Evolutionary conservation across 2,113 vertebrate genomes (phyloP).

Genomic region (Psittacus erithacus): DNA sequence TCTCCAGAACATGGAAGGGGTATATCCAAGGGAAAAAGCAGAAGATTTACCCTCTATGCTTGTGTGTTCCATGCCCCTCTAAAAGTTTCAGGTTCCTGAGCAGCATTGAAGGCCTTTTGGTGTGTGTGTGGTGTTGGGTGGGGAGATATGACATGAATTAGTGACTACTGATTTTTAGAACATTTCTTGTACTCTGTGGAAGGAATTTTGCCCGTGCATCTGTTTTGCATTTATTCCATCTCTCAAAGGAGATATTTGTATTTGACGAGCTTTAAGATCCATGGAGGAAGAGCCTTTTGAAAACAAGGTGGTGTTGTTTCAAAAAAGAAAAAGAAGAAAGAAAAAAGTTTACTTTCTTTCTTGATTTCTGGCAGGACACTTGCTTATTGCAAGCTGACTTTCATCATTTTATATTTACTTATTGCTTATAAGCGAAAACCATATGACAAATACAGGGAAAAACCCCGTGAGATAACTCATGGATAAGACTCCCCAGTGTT

Average conservation of each 20-base stretch:
- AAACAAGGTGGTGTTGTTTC: not conserved
- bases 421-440: not conserved
- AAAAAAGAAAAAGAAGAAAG: not conserved
- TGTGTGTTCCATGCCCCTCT: not conserved
- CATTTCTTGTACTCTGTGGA: not conserved
- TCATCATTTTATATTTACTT: not conserved
- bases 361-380: not conserved
- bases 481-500: not conserved
- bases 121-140: accelerated
- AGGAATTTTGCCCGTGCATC: not conserved
- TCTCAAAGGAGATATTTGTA: not conserved
- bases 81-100: not conserved
- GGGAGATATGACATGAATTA: not conserved
- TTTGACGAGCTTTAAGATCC: not conserved
- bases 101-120: not conserved
- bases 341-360: not conserved
- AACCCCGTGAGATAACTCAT: not conserved
- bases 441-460: not conserved
- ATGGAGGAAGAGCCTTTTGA: not conserved
- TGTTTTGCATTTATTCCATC: not conserved
- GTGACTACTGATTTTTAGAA: not conserved
- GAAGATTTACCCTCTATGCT: not conserved
- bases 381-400: not conserved
- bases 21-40: not conserved
- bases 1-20: not conserved